Percentiles rank a stretch among this genome's conserved stretches.
phyloP scores from a whole-genome alignment of 2,888 invertebrate genomes.

The Acanthosepion esculentum region DNA sequence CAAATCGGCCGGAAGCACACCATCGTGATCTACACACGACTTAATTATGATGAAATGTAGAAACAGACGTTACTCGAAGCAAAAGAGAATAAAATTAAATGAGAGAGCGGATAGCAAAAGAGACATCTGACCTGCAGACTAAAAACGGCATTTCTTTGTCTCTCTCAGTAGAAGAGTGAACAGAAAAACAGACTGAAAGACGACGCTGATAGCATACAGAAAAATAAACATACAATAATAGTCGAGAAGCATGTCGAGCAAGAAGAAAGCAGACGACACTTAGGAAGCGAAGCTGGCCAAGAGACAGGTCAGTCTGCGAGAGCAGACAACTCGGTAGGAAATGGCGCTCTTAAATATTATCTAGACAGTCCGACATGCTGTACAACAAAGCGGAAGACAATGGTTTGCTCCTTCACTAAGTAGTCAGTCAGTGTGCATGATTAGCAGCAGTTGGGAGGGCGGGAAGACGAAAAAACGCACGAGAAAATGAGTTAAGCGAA shows the following conservation, averaged over 20 bases:
- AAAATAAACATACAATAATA: not conserved
- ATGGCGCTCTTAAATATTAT: not conserved
- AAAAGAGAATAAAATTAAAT: not conserved
- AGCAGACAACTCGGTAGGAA: not conserved
- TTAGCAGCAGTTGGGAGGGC: not conserved
- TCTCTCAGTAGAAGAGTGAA: not conserved
- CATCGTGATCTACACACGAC: too few relatives aligned
- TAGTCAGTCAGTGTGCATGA: not conserved
- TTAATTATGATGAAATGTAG: too few relatives aligned
- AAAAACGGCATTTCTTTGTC: not conserved
- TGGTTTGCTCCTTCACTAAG: not conserved
- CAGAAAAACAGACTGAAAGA: not conserved
- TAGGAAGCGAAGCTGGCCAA: not conserved
- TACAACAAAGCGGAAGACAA: not conserved
- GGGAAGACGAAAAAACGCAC: not conserved
- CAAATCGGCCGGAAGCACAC: too few relatives aligned
- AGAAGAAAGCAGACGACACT: not conserved
- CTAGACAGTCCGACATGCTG: not conserved
- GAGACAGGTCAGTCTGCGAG: not conserved
- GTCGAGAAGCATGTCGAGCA: not conserved
- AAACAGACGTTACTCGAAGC: too few relatives aligned
- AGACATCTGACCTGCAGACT: not conserved
- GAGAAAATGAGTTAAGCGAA: not conserved
- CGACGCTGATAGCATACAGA: not conserved
- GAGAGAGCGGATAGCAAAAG: not conserved